A percentile compares a stretch with the other conserved stretches of the same genome.
Evolutionary conservation across 2,888 invertebrate species (phyloP).

Genomic region (Aspidiotus rigidus): DNA sequence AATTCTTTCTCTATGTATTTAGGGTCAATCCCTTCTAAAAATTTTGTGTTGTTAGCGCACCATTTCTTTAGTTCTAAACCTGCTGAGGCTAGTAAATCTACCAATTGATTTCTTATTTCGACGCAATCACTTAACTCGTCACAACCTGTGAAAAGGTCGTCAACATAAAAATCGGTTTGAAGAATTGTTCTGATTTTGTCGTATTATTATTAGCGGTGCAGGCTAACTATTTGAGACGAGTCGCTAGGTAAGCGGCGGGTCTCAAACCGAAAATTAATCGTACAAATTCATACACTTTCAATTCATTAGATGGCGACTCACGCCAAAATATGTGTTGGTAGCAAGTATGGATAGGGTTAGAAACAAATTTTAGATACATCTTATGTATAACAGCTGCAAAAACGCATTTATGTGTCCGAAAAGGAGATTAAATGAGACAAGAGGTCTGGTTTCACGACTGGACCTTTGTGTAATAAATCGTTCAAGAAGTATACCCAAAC

Average conservation of each 20-base stretch:
- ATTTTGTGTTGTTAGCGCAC: not conserved
- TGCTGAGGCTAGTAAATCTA: not conserved
- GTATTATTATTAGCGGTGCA: too few species aligned
- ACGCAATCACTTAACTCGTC: too few species aligned
- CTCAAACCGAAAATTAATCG: not conserved
- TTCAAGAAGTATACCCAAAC: constrained; percentile 2
- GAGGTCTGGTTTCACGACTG: not conserved
- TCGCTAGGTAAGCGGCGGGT: not conserved
- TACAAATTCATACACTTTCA: not conserved
- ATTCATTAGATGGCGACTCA: too few species aligned
- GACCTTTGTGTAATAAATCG: constrained; percentile 7
- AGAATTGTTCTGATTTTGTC: too few species aligned
- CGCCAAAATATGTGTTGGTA: too few species aligned
- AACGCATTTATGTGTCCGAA: too few species aligned
- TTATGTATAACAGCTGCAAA: too few species aligned
- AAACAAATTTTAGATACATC: too few species aligned
- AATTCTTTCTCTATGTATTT: not conserved
- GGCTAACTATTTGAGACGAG: too few species aligned
- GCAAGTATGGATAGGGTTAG: too few species aligned
- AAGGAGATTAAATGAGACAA: not conserved
- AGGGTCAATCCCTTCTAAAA: not conserved
- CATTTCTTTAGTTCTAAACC: constrained; percentile 5
- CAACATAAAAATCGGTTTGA: too few species aligned
- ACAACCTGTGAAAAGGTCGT: too few species aligned
- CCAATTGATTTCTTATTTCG: constrained; percentile 34